phyloP scores from a whole-genome alignment of 2,888 invertebrate species.

The Exocentrus adspersus region DNA sequence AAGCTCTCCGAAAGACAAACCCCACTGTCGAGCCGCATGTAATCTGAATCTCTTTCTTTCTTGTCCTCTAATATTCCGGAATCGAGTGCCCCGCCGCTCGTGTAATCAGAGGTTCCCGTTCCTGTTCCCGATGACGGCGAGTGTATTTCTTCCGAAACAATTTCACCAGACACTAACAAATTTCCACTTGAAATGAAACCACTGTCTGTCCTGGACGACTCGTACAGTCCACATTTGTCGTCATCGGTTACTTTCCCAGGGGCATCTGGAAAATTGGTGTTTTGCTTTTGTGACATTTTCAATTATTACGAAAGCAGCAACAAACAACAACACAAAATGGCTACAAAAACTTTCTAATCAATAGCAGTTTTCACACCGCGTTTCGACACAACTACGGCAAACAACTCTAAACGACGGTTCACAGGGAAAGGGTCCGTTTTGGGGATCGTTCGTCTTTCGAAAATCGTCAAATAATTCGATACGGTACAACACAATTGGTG shows the following conservation, averaged over 20 bases:
- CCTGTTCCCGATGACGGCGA: too few species aligned
- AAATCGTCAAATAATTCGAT: constrained; percentile 30
- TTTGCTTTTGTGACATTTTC: constrained; percentile 45
- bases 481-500: constrained; percentile 23
- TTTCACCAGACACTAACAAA: constrained; percentile 54
- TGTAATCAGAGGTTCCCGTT: constrained; percentile 37
- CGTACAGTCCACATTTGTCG: constrained; percentile 52
- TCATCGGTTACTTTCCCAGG: constrained; percentile 49
- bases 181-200: constrained; percentile 60
- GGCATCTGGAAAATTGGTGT: constrained; percentile 53
- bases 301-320: too few species aligned
- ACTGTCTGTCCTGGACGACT: constrained; percentile 55
- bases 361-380: constrained; percentile 12
- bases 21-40: constrained; percentile 75
- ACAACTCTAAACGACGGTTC: constrained; percentile 13
- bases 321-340: constrained; percentile 37
- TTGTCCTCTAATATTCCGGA: constrained; percentile 30
- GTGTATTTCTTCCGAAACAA: constrained; percentile 51
- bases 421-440: constrained; percentile 20
- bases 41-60: constrained; percentile 37
- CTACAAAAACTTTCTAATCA: constrained; percentile 34
- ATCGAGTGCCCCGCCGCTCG: constrained; percentile 26
- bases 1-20: constrained; percentile 71
- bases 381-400: constrained; percentile 11
- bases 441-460: constrained; percentile 39